phyloP scores from a whole-genome alignment of 2,797 vertebrate genomes.

The Microctenopoma steveboyesi region DNA sequence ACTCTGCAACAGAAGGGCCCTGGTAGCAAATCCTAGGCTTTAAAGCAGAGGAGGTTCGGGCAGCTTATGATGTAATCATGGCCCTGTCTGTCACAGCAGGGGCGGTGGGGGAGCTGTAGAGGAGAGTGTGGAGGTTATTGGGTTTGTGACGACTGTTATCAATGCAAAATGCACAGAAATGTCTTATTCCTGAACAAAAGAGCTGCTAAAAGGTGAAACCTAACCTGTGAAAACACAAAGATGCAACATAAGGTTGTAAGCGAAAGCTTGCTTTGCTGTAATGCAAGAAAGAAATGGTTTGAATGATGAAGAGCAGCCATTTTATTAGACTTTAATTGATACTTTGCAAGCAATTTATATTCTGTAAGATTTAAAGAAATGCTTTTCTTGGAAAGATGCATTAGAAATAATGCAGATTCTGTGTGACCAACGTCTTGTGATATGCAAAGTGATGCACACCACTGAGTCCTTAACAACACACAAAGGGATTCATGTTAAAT shows the following conservation, averaged over 20 bases:
- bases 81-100: constrained; percentile 73
- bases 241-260: neutral
- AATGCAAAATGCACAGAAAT: constrained; percentile 8
- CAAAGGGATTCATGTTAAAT: constrained; percentile 61
- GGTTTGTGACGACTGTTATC: constrained; percentile 44
- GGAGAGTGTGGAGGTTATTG: constrained; percentile 54
- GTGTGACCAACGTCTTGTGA: constrained; percentile 40
- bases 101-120: constrained; percentile 50
- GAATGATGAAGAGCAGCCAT: constrained; percentile 71
- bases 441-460: constrained; percentile 80
- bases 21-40: constrained; percentile 80
- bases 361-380: constrained; percentile 40
- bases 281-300: neutral
- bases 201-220: too few relatives aligned
- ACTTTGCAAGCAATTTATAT: constrained; percentile 28
- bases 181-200: neutral
- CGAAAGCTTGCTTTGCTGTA: neutral
- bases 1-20: constrained; percentile 81
- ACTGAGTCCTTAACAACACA: constrained; percentile 69
- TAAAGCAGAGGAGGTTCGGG: constrained; percentile 80
- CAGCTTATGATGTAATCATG: constrained; percentile 84
- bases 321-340: constrained; percentile 67
- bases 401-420: constrained; percentile 73
- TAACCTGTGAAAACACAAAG: neutral
- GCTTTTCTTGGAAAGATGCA: constrained; percentile 18